A percentile compares a stretch with the other conserved stretches of the same genome.
These are phyloP conservation scores for Eufriesea mexicana DNA, from an alignment of 1,140 invertebrate genomes.

Conservation along the genomic window DNA sequence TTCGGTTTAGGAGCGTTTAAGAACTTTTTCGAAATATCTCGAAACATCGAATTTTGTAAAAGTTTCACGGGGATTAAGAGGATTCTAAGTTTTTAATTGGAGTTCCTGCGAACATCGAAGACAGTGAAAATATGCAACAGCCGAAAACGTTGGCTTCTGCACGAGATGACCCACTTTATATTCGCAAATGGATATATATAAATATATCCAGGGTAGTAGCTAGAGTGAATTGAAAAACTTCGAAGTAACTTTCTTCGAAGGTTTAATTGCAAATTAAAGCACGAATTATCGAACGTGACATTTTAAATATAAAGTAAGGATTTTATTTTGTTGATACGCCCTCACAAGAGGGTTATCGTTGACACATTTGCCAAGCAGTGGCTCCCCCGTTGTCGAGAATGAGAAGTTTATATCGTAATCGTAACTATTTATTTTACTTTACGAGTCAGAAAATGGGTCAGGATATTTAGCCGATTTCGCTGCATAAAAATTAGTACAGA, in stretches of 20 bases:
- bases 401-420: neutral
- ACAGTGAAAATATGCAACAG: neutral
- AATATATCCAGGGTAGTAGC: neutral
- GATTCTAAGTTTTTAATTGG: neutral
- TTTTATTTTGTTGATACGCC: neutral
- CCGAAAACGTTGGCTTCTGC: neutral
- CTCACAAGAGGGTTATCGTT: neutral
- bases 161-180: neutral
- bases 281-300: neutral
- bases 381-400: neutral
- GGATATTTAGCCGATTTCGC: too few relatives aligned
- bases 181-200: neutral
- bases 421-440: neutral
- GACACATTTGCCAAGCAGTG: neutral
- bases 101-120: neutral
- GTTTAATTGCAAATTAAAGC: neutral
- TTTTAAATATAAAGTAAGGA: neutral
- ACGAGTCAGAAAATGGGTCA: neutral
- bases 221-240: constrained; percentile 1
- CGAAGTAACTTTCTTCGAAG: neutral
- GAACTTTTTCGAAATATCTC: neutral
- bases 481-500: too few relatives aligned
- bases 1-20: neutral
- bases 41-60: neutral
- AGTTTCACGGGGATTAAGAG: neutral